phyloP scores from a whole-genome alignment of 2,888 invertebrate species.

The Drosophila koepferae region DNA sequence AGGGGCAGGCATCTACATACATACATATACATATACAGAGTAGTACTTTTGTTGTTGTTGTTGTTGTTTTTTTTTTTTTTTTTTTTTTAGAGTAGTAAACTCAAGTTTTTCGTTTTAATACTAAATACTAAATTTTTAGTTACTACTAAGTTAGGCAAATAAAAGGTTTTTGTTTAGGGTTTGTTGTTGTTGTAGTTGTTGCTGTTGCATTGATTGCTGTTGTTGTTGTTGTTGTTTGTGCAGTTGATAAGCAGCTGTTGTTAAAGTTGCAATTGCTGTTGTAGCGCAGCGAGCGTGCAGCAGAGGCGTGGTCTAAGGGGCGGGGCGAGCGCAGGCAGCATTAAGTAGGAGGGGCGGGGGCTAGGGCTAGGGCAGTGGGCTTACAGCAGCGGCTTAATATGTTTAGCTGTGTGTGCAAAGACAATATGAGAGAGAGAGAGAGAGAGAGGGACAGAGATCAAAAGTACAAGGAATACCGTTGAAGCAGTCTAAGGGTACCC shows the following conservation, averaged over 20 bases:
- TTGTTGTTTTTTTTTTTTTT: constrained; percentile 30
- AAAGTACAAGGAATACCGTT: constrained; percentile 10
- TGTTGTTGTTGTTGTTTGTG: constrained; percentile 56
- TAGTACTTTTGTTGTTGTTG: constrained; percentile 39
- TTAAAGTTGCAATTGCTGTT: constrained; percentile 42
- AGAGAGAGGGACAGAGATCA: neutral
- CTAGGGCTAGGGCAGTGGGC: neutral
- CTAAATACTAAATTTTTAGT: constrained; percentile 44
- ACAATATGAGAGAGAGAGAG: neutral
- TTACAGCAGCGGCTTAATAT: constrained; percentile 21
- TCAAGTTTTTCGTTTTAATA: constrained; percentile 25
- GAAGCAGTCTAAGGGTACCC: neutral
- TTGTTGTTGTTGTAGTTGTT: constrained; percentile 38
- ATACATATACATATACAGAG: constrained; percentile 47
- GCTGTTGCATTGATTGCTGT: constrained; percentile 31
- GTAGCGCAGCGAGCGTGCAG: constrained; percentile 56
- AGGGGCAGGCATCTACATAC: constrained; percentile 88
- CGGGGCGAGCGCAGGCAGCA: neutral
- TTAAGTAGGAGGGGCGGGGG: neutral
- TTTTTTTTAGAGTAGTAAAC: constrained; percentile 43
- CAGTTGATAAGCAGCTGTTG: constrained; percentile 67
- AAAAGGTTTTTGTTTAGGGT: constrained; percentile 17
- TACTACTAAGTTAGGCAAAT: constrained; percentile 51
- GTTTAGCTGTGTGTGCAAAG: constrained; percentile 7
- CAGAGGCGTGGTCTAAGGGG: constrained; percentile 46